Evolutionary conservation across 2,888 invertebrate species (phyloP).

Genomic region (Bhutanitis thaidina): DNA sequence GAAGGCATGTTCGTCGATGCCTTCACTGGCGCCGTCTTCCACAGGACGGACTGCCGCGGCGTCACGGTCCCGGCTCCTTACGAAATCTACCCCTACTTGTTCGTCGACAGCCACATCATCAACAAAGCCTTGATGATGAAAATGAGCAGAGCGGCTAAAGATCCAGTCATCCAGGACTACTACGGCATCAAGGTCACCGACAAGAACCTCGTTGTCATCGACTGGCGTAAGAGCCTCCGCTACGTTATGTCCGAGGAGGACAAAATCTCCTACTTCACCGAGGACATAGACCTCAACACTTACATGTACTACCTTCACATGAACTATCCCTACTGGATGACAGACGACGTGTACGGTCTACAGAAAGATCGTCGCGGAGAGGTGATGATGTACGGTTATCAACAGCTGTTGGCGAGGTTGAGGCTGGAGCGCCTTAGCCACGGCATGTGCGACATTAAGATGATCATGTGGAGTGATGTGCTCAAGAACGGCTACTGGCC

Average conservation of each 20-base stretch:
- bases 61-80: slow-evolving; percentile 85
- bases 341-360: slow-evolving; percentile 70
- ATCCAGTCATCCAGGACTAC: slow-evolving; percentile 75
- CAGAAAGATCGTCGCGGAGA: slow-evolving; percentile 78
- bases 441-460: slow-evolving; percentile 69
- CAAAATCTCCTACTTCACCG: slow-evolving; percentile 84
- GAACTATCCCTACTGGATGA: slow-evolving; percentile 86
- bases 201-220: slow-evolving; percentile 80
- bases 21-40: slow-evolving; percentile 83
- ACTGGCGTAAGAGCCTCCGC: slow-evolving; percentile 84
- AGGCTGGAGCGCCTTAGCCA: slow-evolving; percentile 72
- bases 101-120: slow-evolving; percentile 85
- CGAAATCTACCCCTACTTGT: slow-evolving; percentile 88
- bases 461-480: slow-evolving; percentile 64
- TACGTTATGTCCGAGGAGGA: slow-evolving; percentile 81
- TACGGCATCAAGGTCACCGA: slow-evolving; percentile 71
- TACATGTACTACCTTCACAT: slow-evolving; percentile 85
- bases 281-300: slow-evolving; percentile 87
- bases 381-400: slow-evolving; percentile 79
- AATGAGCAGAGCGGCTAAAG: slow-evolving; percentile 79
- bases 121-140: slow-evolving; percentile 83
- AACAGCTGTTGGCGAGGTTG: slow-evolving; percentile 82
- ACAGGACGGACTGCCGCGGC: slow-evolving; percentile 83
- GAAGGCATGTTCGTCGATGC: slow-evolving; percentile 87
- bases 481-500: slow-evolving; percentile 79